phyloP scores from a whole-genome alignment of 2,113 vertebrate genomes.

The Spizaetus ornatus region DNA sequence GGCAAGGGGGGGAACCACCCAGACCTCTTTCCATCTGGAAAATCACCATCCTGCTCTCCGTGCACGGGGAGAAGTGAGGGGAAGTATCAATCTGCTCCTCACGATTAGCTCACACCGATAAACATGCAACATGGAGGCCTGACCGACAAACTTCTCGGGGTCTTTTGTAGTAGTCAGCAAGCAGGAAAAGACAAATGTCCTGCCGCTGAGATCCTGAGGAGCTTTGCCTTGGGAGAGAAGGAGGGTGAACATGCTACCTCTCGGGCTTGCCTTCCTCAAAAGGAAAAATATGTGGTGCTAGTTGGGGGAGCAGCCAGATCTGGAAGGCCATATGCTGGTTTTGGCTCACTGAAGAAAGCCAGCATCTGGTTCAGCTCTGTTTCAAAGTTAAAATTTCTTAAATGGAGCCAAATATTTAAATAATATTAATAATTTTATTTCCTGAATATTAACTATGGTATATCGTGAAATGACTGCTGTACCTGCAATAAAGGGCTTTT shows the following conservation, averaged over 20 bases:
- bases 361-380: slow-evolving; percentile 24
- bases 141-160: not conserved
- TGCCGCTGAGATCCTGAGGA: not conserved
- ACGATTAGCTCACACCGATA: not conserved
- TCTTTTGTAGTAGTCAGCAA: not conserved
- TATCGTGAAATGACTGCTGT: slow-evolving; percentile 19
- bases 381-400: slow-evolving; percentile 43
- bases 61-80: not conserved
- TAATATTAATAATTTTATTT: slow-evolving; percentile 56
- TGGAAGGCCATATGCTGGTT: slow-evolving; percentile 23
- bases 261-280: not conserved
- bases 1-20: not conserved
- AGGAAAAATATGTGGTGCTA: slow-evolving; percentile 8
- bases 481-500: slow-evolving; percentile 15
- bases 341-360: slow-evolving; percentile 32
- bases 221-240: not conserved
- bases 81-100: not conserved
- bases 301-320: not conserved
- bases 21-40: not conserved
- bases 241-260: not conserved
- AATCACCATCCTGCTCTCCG: not conserved
- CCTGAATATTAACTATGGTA: slow-evolving; percentile 19
- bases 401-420: slow-evolving; percentile 51
- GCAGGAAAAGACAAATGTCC: not conserved
- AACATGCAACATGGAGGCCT: not conserved